phyloP scores from a whole-genome alignment of 2,797 vertebrate genomes.

The Benthosema pterotum region DNA sequence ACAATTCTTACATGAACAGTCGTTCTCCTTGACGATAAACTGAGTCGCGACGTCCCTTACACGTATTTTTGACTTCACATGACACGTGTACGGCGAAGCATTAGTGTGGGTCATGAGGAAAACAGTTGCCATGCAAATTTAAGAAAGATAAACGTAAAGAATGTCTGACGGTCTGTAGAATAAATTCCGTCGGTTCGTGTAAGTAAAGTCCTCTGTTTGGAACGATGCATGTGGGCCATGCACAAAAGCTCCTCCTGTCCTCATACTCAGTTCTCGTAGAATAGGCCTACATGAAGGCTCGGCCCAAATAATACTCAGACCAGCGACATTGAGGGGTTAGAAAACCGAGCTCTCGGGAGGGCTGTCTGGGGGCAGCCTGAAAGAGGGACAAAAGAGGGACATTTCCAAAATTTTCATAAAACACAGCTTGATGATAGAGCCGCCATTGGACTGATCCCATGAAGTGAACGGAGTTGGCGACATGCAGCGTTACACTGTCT shows the following conservation, averaged over 20 bases:
- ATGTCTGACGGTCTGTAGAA: conserved; percentile 58
- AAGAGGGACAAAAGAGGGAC: too few species aligned
- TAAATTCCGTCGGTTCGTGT: conserved; percentile 36
- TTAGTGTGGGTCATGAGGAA: conserved; percentile 62
- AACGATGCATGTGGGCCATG: conserved; percentile 41
- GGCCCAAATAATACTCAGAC: too few species aligned
- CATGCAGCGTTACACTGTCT: too few species aligned
- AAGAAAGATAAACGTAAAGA: conserved; percentile 52
- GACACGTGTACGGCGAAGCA: conserved; percentile 61
- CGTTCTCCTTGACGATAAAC: conserved; percentile 54
- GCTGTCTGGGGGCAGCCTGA: too few species aligned
- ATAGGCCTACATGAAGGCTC: too few species aligned
- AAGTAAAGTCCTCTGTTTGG: conserved; percentile 47
- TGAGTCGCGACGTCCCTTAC: conserved; percentile 53
- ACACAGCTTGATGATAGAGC: too few species aligned
- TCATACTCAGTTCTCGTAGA: conserved; percentile 25
- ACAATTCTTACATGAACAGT: conserved; percentile 57
- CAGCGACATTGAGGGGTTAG: too few species aligned
- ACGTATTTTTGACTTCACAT: conserved; percentile 57
- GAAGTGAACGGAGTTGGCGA: too few species aligned
- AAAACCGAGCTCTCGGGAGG: too few species aligned
- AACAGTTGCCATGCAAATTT: conserved; percentile 60
- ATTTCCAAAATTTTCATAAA: too few species aligned
- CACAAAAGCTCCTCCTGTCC: conserved; percentile 37
- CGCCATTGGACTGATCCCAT: too few species aligned